Conservation (phyloP, 2,797 vertebrate genomes). For the Aselliscus stoliczkanus region DNA sequence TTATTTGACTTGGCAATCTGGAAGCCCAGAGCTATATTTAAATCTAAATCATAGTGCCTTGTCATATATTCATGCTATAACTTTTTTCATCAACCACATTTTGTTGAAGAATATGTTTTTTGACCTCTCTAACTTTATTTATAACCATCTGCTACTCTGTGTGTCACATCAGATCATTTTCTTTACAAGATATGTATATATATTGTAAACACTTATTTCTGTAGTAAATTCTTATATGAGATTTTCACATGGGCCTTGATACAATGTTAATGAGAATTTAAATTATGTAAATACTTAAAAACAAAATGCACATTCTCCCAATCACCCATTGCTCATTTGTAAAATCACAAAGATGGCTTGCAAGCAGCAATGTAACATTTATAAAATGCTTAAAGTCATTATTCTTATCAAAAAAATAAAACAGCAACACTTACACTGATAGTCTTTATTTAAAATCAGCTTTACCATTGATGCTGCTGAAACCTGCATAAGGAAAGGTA, state of each 20-base stretch:
- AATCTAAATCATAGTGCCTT: not conserved
- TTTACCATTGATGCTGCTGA: not conserved
- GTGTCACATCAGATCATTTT: not conserved
- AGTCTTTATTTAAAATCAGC: not conserved
- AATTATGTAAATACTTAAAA: constrained; percentile 19
- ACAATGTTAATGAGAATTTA: not conserved
- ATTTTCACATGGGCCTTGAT: not conserved
- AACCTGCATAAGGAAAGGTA: not conserved
- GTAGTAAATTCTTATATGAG: not conserved
- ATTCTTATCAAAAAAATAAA: not conserved
- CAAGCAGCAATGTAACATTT: not conserved
- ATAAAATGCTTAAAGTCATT: not conserved
- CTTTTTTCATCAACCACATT: not conserved
- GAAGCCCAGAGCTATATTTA: constrained; percentile 15
- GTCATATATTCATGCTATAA: not conserved
- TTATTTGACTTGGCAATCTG: not conserved
- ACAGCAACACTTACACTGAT: not conserved
- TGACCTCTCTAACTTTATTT: not conserved
- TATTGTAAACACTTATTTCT: not conserved
- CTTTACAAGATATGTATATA: not conserved
- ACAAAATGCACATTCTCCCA: not conserved
- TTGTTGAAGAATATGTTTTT: constrained; percentile 12
- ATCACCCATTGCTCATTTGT: not conserved
- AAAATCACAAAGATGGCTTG: not conserved
- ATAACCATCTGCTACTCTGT: not conserved